Conservation (phyloP, 2,888 invertebrate genomes). For the Punctoribates punctum region DNA sequence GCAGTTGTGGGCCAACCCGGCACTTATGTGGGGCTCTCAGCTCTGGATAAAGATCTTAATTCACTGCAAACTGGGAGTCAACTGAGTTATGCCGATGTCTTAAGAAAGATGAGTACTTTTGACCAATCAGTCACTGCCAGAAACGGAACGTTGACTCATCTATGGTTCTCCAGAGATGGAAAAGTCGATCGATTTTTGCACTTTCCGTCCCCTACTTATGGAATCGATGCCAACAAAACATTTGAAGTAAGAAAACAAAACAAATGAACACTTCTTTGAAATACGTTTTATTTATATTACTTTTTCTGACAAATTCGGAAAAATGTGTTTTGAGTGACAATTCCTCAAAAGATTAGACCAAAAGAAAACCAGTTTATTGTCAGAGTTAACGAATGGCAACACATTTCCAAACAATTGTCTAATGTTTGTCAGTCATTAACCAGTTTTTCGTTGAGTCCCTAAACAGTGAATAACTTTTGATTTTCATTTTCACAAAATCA, state of each 20-base stretch:
- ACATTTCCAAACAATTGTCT: not conserved
- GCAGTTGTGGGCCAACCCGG: conserved; percentile 91
- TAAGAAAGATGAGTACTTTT: conserved; percentile 80
- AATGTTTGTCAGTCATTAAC: too few relatives aligned
- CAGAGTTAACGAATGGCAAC: not conserved
- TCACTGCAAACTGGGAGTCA: conserved; percentile 91
- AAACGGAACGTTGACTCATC: conserved; percentile 76
- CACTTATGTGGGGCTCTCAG: conserved; percentile 86
- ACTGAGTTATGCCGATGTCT: conserved; percentile 76
- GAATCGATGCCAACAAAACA: conserved; percentile 88
- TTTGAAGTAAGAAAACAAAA: conserved; percentile 69
- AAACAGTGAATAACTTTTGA: too few relatives aligned
- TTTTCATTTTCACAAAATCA: too few relatives aligned
- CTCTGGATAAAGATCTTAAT: conserved; percentile 81
- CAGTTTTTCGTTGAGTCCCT: too few relatives aligned
- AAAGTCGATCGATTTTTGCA: conserved; percentile 78
- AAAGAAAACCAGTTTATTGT: not conserved
- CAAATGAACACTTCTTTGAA: not conserved
- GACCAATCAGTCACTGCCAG: conserved; percentile 65
- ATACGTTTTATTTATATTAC: not conserved
- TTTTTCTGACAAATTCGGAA: not conserved
- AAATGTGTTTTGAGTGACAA: not conserved
- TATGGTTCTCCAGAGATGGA: conserved; percentile 79
- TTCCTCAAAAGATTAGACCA: not conserved
- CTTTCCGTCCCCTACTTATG: conserved; percentile 83